Base-by-base conservation (phyloP, 2,113 vertebrate genomes). In the Oncorhynchus mykiss region DNA sequence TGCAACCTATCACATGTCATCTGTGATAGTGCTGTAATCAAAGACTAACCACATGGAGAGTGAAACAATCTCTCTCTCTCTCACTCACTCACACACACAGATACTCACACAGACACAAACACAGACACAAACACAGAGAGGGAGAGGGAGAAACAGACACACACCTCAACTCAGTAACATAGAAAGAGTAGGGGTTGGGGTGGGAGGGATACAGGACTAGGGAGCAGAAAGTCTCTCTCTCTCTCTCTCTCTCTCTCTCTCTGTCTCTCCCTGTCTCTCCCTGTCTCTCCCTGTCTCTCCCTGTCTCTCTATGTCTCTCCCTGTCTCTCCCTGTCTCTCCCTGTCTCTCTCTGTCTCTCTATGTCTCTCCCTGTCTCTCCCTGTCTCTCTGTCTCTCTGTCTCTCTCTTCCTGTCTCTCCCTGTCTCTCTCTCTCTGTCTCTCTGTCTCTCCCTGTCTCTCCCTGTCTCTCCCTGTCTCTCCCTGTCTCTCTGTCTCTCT, bases 1-100 rank as follows among this genome's bases (percentile, higher is more conserved):
- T 48, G 34, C 14, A 62, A 67, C 73, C 34, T 62, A 75, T 67
- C 45, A 73, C 67, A 73, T 31, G 31, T 78, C 75, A 64, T 73
- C 54, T 72, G 69, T 59, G 73, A 70, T 74, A 66, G 78, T 4
- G 51, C 70, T 72, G 73, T 71, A 78, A 82, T 85, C 72, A 85
- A 81, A 79, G 72, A 64, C 70, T 51, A 31, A 31, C 57, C 51
- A 59, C 67, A 75, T 59, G 31, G 74, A 67, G 71, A 78, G 62
- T 64, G 76, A 67, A 62, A 72, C 75, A 20, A 73, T 70, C 71
- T 62, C 45, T 70, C 8, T 24, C 71, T 72, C 71, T 72, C 71
- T 77, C 64, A 72, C 49, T 39, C 11, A 64, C 73, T 65, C 72
- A 67, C 14, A 34, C 65, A 34, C 27, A 67, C 70, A 24, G 22